Conservation (phyloP, 2,113 vertebrate genomes). For the Calidris pugnax region DNA sequence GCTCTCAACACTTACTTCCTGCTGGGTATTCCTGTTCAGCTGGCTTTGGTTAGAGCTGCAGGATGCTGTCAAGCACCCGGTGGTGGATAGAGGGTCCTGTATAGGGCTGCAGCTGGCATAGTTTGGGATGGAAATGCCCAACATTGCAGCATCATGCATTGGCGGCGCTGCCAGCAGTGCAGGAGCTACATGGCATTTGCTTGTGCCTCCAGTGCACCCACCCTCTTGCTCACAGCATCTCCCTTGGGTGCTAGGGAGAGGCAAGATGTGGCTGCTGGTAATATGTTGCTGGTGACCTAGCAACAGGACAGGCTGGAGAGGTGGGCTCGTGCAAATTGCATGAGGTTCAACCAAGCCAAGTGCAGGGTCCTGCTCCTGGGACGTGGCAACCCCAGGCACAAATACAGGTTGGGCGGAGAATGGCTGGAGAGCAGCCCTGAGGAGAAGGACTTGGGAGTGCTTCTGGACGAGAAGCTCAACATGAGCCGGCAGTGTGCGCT, state of each 20-base stretch:
- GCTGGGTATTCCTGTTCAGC: neutral
- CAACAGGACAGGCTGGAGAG: no score
- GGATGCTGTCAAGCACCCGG: neutral
- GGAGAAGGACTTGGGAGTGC: no score
- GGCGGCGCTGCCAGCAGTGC: no score
- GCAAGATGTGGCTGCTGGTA: neutral
- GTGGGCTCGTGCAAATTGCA: no score
- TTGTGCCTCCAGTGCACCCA: neutral
- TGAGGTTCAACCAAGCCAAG: no score
- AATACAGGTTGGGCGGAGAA: no score
- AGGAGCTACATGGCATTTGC: neutral
- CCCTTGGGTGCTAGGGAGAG: neutral
- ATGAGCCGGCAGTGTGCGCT: no score
- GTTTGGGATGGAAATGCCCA: neutral
- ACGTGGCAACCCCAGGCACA: no score
- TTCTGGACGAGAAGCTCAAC: no score
- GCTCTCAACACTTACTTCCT: neutral
- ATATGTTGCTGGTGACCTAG: neutral
- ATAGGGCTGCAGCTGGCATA: neutral
- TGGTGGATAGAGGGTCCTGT: neutral
- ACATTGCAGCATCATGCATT: neutral
- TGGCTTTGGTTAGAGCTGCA: neutral
- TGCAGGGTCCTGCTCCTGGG: no score
- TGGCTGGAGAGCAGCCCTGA: no score
- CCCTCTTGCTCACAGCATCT: neutral